Evolutionary conservation across 2,797 vertebrate genomes (phyloP), one percentile per base, ranked within the genome.

Genomic region (Anableps anableps): DNA sequence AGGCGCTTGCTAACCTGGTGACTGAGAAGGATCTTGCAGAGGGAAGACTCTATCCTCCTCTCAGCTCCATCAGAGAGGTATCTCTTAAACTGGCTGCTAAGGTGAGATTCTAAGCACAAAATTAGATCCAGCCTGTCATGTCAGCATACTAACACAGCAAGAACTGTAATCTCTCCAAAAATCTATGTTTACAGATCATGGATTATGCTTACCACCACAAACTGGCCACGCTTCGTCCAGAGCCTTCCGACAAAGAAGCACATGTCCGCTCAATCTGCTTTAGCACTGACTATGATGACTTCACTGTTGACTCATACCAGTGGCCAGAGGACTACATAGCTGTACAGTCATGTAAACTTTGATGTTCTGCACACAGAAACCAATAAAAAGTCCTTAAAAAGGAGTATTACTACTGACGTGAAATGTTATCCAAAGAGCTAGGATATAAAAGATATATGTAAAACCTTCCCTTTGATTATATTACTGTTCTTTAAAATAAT

Each of bases 41-140:
- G 81, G 99, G 99, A 74, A 95, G 99, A 76, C 94, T 99, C 70
- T 99, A 98, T 88, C 99, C 99, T 89, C 97, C 98, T 0, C 95
- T 99, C 91, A 94, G 84, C 86, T 94, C 92, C 70, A 99, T 99
- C 88, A 95, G 90, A 85, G 92, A 97, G 0, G 97, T 99, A 74
- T 99, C 99, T 0, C 74, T 97, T 87, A 97, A 96, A 87, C 96
- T 99, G 31, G 98, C 98, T 14, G 95, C 96, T 74, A 97, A 94
- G 96, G 98, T 99, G 93, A 96, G 91, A 80, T 1, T 23, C 74
- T 78, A 5, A 34, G 7, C 64, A 36, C 14, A 19, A 3, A 75
- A 19, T 45, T 58, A 50, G 29, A 19, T 74, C 8, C 55, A 26
- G 23, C 17, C 4, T 50, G 26, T 23, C 58, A 31, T n/a, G 29